These are phyloP conservation scores for Romanogobio albipinnatus DNA, from an alignment of 2,113 vertebrate species.

Conservation along the genomic window DNA sequence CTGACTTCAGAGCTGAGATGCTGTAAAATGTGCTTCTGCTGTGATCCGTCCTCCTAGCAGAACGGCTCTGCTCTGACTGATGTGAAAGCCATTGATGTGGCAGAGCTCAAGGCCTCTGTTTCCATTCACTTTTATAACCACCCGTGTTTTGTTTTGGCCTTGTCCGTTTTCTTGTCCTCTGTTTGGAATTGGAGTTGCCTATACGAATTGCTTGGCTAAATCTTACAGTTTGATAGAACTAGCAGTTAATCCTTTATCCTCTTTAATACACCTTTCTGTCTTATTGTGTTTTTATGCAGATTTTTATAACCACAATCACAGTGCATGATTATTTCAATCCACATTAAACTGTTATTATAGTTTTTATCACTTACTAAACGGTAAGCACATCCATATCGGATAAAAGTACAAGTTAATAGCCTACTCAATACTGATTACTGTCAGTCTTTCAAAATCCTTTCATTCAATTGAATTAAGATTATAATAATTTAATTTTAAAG, in stretches of 20 bases:
- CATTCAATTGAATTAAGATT: no score
- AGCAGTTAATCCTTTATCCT: neutral
- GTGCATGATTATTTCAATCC: conserved; percentile 45
- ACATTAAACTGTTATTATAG: conserved; percentile 57
- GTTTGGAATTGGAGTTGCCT: conserved; percentile 5
- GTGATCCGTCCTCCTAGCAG: neutral
- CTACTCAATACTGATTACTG: no score
- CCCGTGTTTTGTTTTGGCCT: conserved; percentile 14
- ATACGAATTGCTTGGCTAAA: neutral
- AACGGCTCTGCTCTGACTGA: neutral
- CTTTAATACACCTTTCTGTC: neutral
- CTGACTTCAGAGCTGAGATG: conserved; percentile 1
- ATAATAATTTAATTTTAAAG: no score
- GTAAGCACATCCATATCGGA: conserved; percentile 66
- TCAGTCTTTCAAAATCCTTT: no score
- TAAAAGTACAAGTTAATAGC: neutral
- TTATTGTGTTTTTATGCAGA: conserved; percentile 39
- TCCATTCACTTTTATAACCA: conserved; percentile 5
- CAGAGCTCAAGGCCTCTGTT: conserved; percentile 18
- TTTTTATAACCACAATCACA: conserved; percentile 48
- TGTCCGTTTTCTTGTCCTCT: neutral
- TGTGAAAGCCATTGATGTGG: conserved; percentile 14
- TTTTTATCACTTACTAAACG: conserved; percentile 61
- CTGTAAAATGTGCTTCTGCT: neutral
- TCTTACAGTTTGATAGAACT: neutral